phyloP scores from a whole-genome alignment of 2,113 vertebrate genomes.

The Thunnus thynnus region DNA sequence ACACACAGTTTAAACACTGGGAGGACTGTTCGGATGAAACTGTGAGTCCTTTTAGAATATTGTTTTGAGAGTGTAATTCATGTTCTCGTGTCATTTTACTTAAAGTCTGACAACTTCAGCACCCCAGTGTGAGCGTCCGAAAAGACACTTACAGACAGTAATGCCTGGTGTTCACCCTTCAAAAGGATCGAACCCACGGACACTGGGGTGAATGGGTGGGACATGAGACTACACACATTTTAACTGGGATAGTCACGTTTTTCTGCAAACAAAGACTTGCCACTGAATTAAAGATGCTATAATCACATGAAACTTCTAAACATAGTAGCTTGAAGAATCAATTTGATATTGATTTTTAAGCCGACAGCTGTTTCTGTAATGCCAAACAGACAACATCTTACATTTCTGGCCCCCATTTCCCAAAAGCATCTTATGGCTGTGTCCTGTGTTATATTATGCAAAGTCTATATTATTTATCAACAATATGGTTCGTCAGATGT shows the following conservation, averaged over 20 bases:
- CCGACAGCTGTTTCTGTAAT: not conserved
- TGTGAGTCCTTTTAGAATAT: not conserved
- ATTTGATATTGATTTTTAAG: not conserved
- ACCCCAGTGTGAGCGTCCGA: not conserved
- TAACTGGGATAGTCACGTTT: too few relatives aligned
- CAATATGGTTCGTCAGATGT: not conserved
- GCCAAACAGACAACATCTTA: not conserved
- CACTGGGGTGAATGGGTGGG: too few relatives aligned
- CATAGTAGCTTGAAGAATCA: too few relatives aligned
- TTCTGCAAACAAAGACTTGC: too few relatives aligned
- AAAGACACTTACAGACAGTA: not conserved
- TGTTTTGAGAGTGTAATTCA: not conserved
- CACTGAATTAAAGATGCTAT: too few relatives aligned
- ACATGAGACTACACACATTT: too few relatives aligned
- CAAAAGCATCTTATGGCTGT: too few relatives aligned
- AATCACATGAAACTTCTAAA: too few relatives aligned
- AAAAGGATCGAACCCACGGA: not conserved
- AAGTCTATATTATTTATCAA: not conserved
- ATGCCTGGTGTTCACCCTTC: not conserved
- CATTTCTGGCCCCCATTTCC: not conserved
- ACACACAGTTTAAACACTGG: constrained; percentile 23
- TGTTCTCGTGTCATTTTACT: not conserved
- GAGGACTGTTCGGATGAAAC: constrained; percentile 9
- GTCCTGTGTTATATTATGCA: too few relatives aligned
- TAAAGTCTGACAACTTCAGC: not conserved